phyloP scores from a whole-genome alignment of 2,113 vertebrate genomes.

The Labrus mixtus region DNA sequence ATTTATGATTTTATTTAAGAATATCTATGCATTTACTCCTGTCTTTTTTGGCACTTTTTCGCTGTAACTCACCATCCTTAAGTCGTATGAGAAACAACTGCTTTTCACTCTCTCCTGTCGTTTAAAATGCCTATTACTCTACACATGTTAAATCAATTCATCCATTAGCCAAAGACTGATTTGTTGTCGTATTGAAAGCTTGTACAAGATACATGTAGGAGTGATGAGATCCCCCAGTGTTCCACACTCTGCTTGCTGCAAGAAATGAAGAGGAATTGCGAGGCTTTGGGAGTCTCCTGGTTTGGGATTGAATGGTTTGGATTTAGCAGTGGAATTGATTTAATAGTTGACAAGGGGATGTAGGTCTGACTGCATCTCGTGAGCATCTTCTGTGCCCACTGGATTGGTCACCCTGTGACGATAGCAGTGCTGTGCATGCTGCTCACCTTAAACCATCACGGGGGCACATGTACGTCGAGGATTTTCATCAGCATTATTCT shows the following conservation, averaged over 20 bases:
- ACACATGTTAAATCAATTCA: conserved; percentile 21
- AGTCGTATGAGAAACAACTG: conserved; percentile 21
- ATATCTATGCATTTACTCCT: background rate
- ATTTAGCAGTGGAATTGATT: conserved; percentile 76
- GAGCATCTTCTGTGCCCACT: conserved; percentile 18
- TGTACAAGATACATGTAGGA: conserved; percentile 1
- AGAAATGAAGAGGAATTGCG: conserved; percentile 26
- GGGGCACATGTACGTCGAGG: conserved; percentile 62
- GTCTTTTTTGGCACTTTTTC: background rate
- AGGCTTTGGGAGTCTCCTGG: conserved; percentile 39
- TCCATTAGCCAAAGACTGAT: conserved; percentile 25
- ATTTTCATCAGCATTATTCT: conserved; percentile 71
- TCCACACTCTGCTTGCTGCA: conserved; percentile 13
- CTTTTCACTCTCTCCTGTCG: conserved; percentile 17
- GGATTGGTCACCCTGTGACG: conserved; percentile 53
- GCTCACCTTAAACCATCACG: conserved; percentile 64
- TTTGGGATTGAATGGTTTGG: conserved; percentile 73
- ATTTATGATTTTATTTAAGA: background rate
- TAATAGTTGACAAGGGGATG: conserved; percentile 41
- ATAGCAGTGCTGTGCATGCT: conserved; percentile 12
- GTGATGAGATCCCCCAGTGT: conserved; percentile 22
- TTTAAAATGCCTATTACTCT: conserved; percentile 45
- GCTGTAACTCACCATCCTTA: conserved; percentile 7
- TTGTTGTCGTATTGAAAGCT: conserved; percentile 15
- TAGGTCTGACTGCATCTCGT: conserved; percentile 30